These are phyloP conservation scores for Pipa parva DNA, from an alignment of 2,113 vertebrate species.

Conservation along the genomic window DNA sequence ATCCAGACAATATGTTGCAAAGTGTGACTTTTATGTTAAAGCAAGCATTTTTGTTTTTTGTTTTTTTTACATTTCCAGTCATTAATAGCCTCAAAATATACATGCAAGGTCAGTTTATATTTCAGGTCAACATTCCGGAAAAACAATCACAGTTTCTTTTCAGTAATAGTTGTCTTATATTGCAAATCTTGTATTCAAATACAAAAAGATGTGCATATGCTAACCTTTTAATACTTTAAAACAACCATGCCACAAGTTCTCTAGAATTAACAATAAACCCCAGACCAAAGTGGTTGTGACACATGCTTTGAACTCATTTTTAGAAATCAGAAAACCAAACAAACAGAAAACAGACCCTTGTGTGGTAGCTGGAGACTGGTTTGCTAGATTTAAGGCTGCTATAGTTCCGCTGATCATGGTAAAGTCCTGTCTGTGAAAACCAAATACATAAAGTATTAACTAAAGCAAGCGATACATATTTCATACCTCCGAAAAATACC, in stretches of 20 bases:
- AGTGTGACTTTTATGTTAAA: no score
- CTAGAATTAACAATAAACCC: constrained; percentile 4
- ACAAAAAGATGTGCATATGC: constrained; percentile 4
- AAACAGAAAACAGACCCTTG: constrained; percentile 62
- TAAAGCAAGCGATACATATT: constrained; percentile 3
- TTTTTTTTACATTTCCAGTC: no score
- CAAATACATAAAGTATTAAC: constrained; percentile 41
- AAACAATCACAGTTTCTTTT: constrained; percentile 3
- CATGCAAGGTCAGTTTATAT: not conserved
- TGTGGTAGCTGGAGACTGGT: constrained; percentile 55
- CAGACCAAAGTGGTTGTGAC: not conserved
- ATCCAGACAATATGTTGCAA: no score
- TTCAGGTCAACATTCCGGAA: not conserved
- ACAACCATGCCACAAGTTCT: not conserved
- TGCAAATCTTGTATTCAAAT: constrained; percentile 5
- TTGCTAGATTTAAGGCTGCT: constrained; percentile 83
- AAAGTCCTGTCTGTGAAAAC: constrained; percentile 78
- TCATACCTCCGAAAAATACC: no score
- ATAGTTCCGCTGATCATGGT: constrained; percentile 90
- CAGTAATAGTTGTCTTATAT: constrained; percentile 2
- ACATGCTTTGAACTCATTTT: not conserved
- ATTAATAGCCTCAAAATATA: no score
- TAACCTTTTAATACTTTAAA: constrained; percentile 3
- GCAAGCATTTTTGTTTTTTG: no score
- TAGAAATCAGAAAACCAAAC: constrained; percentile 28